Evolutionary conservation across 2,113 vertebrate species (phyloP).

Genomic region (Orcinus orca): DNA sequence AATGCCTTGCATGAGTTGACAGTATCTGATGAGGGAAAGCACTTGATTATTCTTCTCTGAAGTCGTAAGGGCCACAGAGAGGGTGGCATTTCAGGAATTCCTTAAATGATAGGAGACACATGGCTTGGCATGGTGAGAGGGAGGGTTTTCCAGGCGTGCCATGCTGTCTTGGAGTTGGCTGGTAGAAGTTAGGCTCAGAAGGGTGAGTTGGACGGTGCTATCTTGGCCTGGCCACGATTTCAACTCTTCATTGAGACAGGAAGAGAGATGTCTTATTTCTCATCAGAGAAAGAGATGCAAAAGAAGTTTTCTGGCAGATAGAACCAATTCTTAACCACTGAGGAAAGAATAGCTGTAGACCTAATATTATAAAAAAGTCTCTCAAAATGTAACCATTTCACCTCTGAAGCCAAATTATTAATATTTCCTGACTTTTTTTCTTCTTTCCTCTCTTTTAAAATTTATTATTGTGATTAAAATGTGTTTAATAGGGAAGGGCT

Average conservation of each 20-base stretch:
- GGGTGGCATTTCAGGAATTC: not conserved
- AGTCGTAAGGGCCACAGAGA: not conserved
- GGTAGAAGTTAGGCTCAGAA: not conserved
- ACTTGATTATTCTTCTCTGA: not conserved
- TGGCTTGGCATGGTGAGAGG: not conserved
- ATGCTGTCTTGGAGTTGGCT: not conserved
- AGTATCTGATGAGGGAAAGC: not conserved
- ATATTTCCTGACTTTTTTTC: not conserved
- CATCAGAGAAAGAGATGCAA: not conserved
- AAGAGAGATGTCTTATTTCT: not conserved
- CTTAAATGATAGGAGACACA: slow-evolving; percentile 1
- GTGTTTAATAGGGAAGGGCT: not conserved
- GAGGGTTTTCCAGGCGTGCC: not conserved
- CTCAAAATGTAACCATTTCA: not conserved
- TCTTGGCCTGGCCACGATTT: not conserved
- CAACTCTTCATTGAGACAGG: not conserved
- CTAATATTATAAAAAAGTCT: not conserved
- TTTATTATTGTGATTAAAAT: not conserved
- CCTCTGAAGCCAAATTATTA: not conserved
- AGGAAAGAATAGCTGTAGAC: not conserved
- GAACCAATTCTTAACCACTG: not conserved
- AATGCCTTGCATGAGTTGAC: not conserved
- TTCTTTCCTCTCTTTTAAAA: not conserved
- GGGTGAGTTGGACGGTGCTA: not conserved
- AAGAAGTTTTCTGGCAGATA: not conserved